Percentiles rank a stretch among this genome's conserved stretches.
Evolutionary conservation across 2,797 vertebrate species (phyloP).

Genomic region (Limnodromus scolopaceus): DNA sequence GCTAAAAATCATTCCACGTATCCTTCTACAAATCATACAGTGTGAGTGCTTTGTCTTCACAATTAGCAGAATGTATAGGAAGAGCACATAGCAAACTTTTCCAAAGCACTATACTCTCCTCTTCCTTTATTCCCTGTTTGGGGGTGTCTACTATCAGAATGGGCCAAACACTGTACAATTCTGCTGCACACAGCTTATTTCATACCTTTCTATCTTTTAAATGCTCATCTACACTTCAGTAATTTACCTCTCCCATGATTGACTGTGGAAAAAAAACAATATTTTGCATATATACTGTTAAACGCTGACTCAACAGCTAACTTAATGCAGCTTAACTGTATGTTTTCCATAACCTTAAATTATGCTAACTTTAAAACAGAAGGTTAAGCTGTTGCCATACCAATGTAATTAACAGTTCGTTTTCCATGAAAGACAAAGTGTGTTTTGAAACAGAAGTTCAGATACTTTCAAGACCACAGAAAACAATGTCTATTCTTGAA

Average conservation of each 20-base stretch:
- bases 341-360: not conserved
- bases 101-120: not conserved
- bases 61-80: accelerated
- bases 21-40: not conserved
- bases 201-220: not conserved
- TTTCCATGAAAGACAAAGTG: not conserved
- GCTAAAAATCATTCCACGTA: not conserved
- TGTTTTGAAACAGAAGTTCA: not conserved
- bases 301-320: not conserved
- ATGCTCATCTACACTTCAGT: not conserved
- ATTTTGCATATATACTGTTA: not conserved
- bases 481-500: not conserved
- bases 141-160: accelerated
- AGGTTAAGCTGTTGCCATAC: not conserved
- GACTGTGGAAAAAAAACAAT: not conserved
- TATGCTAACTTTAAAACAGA: not conserved
- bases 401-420: not conserved
- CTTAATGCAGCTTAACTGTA: not conserved
- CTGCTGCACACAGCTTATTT: not conserved
- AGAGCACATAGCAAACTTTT: not conserved
- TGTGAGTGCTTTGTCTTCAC: not conserved
- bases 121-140: not conserved
- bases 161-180: not conserved
- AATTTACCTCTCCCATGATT: not conserved
- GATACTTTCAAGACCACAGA: not conserved